A percentile compares a stretch with the other conserved stretches of the same genome.
These are phyloP conservation scores for Trachelus troglodyta DNA, from an alignment of 2,888 invertebrate genomes.

Conservation along the genomic window DNA sequence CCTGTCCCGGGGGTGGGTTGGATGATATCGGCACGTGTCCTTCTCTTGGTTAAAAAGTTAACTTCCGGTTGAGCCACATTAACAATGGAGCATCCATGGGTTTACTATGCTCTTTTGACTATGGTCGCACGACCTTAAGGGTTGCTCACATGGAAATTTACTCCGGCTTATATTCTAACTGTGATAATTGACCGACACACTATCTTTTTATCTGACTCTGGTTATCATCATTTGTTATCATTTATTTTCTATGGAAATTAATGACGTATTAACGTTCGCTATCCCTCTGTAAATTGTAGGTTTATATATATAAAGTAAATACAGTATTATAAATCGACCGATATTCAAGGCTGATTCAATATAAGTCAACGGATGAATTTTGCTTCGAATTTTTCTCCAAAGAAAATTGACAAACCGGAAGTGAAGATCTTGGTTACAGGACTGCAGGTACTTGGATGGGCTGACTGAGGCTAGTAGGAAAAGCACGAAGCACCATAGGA, in stretches of 20 bases:
- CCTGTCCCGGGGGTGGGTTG: constrained; percentile 24
- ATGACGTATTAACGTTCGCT: not conserved
- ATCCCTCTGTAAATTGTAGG: not conserved
- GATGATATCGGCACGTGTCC: constrained; percentile 57
- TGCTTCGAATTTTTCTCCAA: not conserved
- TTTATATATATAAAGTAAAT: too few species aligned
- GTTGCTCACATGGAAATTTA: constrained; percentile 24
- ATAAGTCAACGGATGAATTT: not conserved
- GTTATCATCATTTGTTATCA: constrained; percentile 15
- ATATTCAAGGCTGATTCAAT: not conserved
- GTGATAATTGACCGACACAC: not conserved
- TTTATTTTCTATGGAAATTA: constrained; percentile 20
- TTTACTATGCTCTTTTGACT: constrained; percentile 21
- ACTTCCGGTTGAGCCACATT: constrained; percentile 33
- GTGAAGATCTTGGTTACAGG: not conserved
- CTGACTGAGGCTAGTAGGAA: not conserved
- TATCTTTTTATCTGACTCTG: not conserved
- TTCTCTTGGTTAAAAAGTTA: constrained; percentile 45
- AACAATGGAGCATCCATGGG: constrained; percentile 24
- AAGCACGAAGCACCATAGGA: not conserved
- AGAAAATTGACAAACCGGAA: not conserved
- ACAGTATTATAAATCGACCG: too few species aligned
- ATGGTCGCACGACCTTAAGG: constrained; percentile 46
- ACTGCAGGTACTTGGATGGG: not conserved
- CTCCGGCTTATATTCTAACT: not conserved